Conservation (phyloP, 2,113 vertebrate genomes). For the Boulengerochromis microlepis region DNA sequence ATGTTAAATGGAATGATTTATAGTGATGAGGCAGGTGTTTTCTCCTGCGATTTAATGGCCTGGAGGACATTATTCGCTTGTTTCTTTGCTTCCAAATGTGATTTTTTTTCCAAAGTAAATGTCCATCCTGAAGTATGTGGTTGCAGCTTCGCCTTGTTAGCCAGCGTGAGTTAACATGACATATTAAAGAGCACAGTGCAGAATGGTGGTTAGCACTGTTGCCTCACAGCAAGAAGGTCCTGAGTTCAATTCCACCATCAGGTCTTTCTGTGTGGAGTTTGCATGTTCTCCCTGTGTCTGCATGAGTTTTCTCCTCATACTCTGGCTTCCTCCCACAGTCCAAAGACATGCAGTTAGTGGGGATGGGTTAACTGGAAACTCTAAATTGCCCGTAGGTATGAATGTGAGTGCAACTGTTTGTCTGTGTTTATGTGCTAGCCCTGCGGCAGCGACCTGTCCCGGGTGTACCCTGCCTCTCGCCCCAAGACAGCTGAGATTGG, state of each 20-base stretch:
- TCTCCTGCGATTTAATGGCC: not conserved
- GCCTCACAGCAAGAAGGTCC: not conserved
- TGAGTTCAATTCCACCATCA: not conserved
- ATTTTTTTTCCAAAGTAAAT: not conserved
- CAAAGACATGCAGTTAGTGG: not conserved
- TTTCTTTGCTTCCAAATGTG: not conserved
- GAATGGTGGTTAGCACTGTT: fast-evolving
- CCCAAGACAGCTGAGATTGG: not conserved
- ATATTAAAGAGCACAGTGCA: not conserved
- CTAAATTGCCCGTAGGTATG: not conserved
- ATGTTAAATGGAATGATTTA: not conserved
- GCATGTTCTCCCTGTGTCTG: not conserved
- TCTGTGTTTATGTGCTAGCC: not conserved
- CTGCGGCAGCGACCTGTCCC: not conserved
- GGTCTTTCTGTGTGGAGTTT: not conserved
- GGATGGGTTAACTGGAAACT: not conserved
- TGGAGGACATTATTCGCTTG: not conserved
- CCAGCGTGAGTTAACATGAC: fast-evolving
- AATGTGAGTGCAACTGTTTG: fast-evolving
- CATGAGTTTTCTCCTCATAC: not conserved
- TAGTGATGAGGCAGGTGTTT: not conserved
- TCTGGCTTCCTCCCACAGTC: not conserved
- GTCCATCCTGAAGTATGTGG: fast-evolving
- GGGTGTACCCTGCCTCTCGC: not conserved
- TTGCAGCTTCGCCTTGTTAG: not conserved